Evolutionary conservation across 1,140 invertebrate genomes (phyloP).

Genomic region (Penaeus indicus): DNA sequence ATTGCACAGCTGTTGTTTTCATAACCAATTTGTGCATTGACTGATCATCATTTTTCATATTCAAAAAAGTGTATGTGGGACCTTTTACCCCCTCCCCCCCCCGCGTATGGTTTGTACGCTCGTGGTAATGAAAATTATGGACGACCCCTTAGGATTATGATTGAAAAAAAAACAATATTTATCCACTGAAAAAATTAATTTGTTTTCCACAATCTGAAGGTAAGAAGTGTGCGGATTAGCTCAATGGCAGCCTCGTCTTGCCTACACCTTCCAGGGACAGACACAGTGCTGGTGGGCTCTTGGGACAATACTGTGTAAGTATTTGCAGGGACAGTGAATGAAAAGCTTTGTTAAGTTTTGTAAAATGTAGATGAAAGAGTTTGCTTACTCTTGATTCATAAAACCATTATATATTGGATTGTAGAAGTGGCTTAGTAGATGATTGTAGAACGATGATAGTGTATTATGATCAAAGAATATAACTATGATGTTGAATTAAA

Average conservation of each 20-base stretch:
- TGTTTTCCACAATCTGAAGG: not conserved
- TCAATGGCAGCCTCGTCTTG: constrained; percentile 45
- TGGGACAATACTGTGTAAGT: constrained; percentile 58
- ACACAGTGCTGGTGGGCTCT: constrained; percentile 41
- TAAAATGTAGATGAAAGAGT: not conserved
- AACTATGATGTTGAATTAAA: too few species aligned
- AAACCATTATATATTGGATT: not conserved
- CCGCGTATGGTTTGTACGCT: too few species aligned
- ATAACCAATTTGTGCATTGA: too few species aligned
- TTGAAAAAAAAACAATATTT: not conserved
- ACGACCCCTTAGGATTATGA: too few species aligned
- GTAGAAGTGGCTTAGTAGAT: too few species aligned
- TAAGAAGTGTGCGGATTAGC: constrained; percentile 47
- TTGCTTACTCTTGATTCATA: not conserved
- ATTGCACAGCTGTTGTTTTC: too few species aligned
- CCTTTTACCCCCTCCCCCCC: too few species aligned
- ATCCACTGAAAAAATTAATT: not conserved
- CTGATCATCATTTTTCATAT: too few species aligned
- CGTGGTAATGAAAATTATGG: too few species aligned
- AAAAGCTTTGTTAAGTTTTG: not conserved
- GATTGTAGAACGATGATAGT: too few species aligned
- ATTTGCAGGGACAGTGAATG: not conserved
- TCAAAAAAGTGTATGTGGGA: too few species aligned
- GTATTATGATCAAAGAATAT: too few species aligned
- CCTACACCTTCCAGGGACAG: constrained; percentile 41